A percentile compares a stretch with the other conserved stretches of the same genome.
Conservation (phyloP, 2,797 vertebrate genomes). For the Cottoperca gobio region DNA sequence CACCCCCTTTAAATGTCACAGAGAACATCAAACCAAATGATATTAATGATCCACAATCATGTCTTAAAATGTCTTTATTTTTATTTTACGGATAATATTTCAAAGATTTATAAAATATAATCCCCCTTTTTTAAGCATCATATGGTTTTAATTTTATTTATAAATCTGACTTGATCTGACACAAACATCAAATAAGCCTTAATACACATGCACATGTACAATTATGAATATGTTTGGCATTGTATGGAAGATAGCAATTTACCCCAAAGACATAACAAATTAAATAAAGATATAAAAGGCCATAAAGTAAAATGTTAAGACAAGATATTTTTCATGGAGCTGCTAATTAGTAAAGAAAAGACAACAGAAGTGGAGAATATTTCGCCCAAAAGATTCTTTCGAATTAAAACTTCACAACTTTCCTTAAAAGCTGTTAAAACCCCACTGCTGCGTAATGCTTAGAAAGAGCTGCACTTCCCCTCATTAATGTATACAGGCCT, state of each 20-base stretch:
- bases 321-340: not conserved
- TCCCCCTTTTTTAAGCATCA: not conserved
- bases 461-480: not conserved
- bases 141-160: not conserved
- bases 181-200: not conserved
- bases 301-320: not conserved
- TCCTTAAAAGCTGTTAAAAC: conserved; percentile 3
- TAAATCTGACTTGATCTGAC: not conserved
- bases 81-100: not conserved
- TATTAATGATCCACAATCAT: not conserved
- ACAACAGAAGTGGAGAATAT: no score
- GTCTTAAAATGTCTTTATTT: not conserved
- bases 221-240: not conserved
- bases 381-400: conserved; percentile 8
- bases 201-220: not conserved
- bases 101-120: not conserved
- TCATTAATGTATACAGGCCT: conserved; percentile 23
- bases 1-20: not conserved
- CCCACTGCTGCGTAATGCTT: not conserved
- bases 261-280: not conserved
- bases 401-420: conserved; percentile 2
- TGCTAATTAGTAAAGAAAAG: not conserved
- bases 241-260: not conserved
- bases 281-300: not conserved
- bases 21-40: not conserved